phyloP scores from a whole-genome alignment of 30 jellyfish, hydroid and myxozoan species.

The Haliclystus octoradiatus region DNA sequence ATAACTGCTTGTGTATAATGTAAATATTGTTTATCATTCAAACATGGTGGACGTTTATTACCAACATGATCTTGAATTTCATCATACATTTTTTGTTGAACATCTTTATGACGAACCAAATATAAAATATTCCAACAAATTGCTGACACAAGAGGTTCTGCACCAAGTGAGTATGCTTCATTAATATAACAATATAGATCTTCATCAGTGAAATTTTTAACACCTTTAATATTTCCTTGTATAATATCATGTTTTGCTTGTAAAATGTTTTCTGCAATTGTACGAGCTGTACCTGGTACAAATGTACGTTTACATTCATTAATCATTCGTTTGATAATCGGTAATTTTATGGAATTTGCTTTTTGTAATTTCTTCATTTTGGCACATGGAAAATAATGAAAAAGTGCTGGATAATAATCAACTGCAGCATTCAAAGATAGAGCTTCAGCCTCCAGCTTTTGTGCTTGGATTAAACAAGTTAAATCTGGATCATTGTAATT shows the following conservation, averaged over 20 bases:
- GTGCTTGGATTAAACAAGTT: not conserved
- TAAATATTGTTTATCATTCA: slow-evolving; percentile 4
- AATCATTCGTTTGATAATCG: not conserved
- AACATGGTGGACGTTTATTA: not conserved
- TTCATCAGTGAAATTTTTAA: not conserved
- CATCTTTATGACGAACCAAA: slow-evolving; percentile 19
- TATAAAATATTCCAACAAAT: slow-evolving; percentile 24
- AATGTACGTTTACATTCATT: not conserved
- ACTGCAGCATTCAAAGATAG: not conserved
- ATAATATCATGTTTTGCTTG: not conserved
- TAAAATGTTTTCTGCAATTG: not conserved
- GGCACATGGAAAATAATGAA: not conserved
- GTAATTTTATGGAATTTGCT: not conserved
- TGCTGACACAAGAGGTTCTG: slow-evolving; percentile 10
- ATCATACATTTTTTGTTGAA: slow-evolving; percentile 11
- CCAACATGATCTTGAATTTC: slow-evolving; percentile 1
- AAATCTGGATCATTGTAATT: not conserved
- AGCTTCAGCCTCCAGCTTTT: not conserved
- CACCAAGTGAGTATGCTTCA: slow-evolving; percentile 4
- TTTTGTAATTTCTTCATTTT: not conserved
- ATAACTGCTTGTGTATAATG: slow-evolving; percentile 23
- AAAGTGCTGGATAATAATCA: not conserved
- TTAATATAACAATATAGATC: not conserved
- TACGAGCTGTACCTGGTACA: not conserved
- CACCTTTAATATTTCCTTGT: not conserved